Conservation (phyloP, 23 tunicate genomes). For the Halocynthia aurantium region DNA sequence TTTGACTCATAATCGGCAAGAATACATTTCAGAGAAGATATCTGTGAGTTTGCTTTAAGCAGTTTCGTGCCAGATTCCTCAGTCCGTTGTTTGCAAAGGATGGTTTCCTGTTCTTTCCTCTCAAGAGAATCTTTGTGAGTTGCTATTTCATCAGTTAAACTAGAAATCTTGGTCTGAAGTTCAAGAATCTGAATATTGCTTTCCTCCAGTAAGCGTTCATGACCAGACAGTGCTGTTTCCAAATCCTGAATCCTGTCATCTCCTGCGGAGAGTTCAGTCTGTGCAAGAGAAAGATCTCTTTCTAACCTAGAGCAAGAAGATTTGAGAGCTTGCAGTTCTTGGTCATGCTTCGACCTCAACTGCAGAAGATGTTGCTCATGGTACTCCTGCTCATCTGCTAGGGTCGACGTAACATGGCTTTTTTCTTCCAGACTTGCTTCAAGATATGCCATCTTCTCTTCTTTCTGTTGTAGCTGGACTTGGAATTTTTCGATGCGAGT, state of each 20-base stretch:
- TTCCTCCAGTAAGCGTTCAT: conserved; percentile 28
- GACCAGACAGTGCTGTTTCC: conserved; percentile 39
- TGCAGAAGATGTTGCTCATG: too few relatives aligned
- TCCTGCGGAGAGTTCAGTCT: conserved; percentile 25
- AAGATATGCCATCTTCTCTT: too few relatives aligned
- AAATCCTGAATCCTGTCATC: conserved; percentile 69
- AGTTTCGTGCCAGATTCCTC: conserved; percentile 10
- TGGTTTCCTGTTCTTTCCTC: not conserved
- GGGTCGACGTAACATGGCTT: too few relatives aligned
- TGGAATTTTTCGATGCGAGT: too few relatives aligned
- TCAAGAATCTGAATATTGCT: conserved; percentile 1
- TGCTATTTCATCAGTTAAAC: conserved; percentile 1
- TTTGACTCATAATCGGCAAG: conserved; percentile 55
- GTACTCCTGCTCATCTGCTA: too few relatives aligned
- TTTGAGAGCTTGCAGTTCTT: conserved; percentile 7
- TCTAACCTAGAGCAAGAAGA: conserved; percentile 3
- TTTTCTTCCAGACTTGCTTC: too few relatives aligned
- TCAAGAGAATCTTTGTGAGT: not conserved
- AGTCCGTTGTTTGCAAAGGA: not conserved
- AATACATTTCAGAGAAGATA: conserved; percentile 19
- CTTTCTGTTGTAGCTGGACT: too few relatives aligned
- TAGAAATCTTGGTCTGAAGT: conserved; percentile 10
- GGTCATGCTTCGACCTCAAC: not conserved
- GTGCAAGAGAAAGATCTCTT: conserved; percentile 1
- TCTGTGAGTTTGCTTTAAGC: conserved; percentile 23